Conservation (phyloP, 1,140 invertebrate species). For the Hypothenemus hampei region DNA sequence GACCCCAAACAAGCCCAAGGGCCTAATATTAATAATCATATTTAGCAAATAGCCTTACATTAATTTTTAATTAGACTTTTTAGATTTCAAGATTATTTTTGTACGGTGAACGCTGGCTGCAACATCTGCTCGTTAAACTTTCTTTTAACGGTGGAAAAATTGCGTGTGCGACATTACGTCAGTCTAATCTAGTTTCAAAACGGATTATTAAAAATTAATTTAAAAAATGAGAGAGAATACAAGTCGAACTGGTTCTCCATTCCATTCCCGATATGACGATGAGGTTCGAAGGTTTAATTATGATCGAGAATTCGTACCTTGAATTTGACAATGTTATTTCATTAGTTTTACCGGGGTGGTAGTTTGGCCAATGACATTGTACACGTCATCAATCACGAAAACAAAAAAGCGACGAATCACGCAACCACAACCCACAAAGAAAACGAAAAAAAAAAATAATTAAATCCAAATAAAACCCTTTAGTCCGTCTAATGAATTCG, state of each 20-base stretch:
- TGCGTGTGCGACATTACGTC: too few relatives aligned
- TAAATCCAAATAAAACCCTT: slow-evolving; percentile 23
- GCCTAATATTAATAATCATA: not conserved
- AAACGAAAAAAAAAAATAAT: slow-evolving; percentile 27
- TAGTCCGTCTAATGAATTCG: slow-evolving; percentile 24
- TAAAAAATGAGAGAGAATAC: too few relatives aligned
- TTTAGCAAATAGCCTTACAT: not conserved
- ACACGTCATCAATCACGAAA: slow-evolving; percentile 17
- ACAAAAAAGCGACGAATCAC: slow-evolving; percentile 15
- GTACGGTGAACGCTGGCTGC: too few relatives aligned
- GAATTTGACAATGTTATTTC: too few relatives aligned
- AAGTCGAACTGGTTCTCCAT: too few relatives aligned
- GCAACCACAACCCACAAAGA: slow-evolving; percentile 14
- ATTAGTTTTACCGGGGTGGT: too few relatives aligned
- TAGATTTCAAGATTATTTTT: not conserved
- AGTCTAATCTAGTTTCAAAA: not conserved
- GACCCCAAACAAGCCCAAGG: not conserved
- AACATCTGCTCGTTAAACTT: too few relatives aligned
- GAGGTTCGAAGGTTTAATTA: too few relatives aligned
- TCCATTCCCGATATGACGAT: too few relatives aligned
- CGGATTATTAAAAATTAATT: not conserved
- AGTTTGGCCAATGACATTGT: too few relatives aligned
- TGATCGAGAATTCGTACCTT: too few relatives aligned
- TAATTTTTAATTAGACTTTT: not conserved
- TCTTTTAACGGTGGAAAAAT: not conserved